phyloP scores from a whole-genome alignment of 1,140 invertebrate genomes.

The Euwallacea fornicatus region DNA sequence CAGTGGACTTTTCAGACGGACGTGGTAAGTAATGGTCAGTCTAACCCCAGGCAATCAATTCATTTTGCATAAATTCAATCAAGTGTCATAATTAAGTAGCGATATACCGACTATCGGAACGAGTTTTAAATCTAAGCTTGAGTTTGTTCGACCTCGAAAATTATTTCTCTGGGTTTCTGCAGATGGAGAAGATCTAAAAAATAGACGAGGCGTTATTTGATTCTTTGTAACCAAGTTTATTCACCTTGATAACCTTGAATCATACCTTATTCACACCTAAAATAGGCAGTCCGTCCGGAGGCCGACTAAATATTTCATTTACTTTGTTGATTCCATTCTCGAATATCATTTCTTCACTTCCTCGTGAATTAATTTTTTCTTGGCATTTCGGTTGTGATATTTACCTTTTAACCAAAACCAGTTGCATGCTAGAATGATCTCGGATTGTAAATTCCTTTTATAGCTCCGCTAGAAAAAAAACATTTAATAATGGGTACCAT shows the following conservation, averaged over 20 bases:
- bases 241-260: constrained; percentile 37
- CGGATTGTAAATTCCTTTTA: too few species aligned
- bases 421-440: too few species aligned
- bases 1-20: constrained; percentile 80
- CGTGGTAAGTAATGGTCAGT: constrained; percentile 65
- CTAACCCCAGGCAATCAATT: too few species aligned
- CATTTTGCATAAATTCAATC: too few species aligned
- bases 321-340: constrained; percentile 23
- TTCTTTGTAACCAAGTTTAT: constrained; percentile 36
- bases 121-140: constrained; percentile 14
- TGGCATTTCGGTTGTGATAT: not conserved
- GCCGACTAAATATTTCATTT: constrained; percentile 31
- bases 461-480: too few species aligned
- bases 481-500: too few species aligned
- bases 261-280: constrained; percentile 35
- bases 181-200: constrained; percentile 30
- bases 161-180: constrained; percentile 19
- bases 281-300: constrained; percentile 27
- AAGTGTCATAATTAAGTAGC: too few species aligned
- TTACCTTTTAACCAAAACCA: not conserved
- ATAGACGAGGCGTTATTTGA: constrained; percentile 34
- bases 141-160: constrained; percentile 9
- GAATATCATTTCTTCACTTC: constrained; percentile 26
- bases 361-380: constrained; percentile 3
- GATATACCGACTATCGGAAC: not conserved